Conservation (phyloP, 1,140 invertebrate genomes). For the Phortica variegata region DNA sequence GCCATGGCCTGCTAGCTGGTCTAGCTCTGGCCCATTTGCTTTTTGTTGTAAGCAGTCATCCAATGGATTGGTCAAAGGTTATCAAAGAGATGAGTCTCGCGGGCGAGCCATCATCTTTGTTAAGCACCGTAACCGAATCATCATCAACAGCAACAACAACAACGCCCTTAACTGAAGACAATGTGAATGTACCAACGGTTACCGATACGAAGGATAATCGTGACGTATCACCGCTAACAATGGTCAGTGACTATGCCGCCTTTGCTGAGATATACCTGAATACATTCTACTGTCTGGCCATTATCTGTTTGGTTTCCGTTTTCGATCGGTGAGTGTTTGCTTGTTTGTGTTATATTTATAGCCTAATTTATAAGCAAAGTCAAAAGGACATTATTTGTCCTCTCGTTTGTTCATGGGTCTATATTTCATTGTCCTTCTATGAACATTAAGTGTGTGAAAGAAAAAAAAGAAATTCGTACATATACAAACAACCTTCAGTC, state of each 20-base stretch:
- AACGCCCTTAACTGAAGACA: background rate
- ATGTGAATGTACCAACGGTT: conserved; percentile 5
- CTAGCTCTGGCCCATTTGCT: conserved; percentile 54
- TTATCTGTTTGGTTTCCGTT: conserved; percentile 52
- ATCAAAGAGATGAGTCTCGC: conserved; percentile 47
- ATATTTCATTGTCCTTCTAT: conserved; percentile 16
- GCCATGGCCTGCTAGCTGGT: conserved; percentile 55
- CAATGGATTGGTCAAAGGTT: conserved; percentile 51
- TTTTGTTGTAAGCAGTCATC: conserved; percentile 50
- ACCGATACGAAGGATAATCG: conserved; percentile 26
- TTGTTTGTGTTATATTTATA: too few relatives aligned
- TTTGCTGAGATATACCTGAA: conserved; percentile 54
- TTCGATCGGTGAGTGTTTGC: conserved; percentile 57
- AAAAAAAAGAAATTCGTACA: conserved; percentile 29
- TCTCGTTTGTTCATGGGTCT: background rate
- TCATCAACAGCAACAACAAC: conserved; percentile 10
- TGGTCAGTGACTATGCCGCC: conserved; percentile 45
- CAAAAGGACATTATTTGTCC: background rate
- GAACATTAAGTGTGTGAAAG: conserved; percentile 5
- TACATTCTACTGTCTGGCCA: conserved; percentile 54
- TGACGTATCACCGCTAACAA: too few relatives aligned
- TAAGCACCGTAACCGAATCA: conserved; percentile 17
- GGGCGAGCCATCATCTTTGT: too few relatives aligned
- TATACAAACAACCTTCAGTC: conserved; percentile 22
- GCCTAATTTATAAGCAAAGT: background rate